phyloP scores from a whole-genome alignment of 2,888 invertebrate species.

The Aleiodes leptofemur region DNA sequence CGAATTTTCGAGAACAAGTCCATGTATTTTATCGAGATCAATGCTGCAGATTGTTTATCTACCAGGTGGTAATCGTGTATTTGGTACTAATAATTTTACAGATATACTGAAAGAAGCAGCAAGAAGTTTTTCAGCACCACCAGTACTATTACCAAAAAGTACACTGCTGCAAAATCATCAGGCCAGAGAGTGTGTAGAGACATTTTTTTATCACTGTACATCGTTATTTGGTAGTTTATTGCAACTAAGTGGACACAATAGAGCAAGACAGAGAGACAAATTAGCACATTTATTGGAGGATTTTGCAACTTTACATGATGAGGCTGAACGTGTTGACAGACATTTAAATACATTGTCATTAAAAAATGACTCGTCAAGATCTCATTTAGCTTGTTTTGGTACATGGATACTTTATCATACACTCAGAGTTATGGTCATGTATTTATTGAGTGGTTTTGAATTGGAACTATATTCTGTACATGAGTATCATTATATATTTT shows the following conservation, averaged over 20 bases:
- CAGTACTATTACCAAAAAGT: constrained; percentile 87
- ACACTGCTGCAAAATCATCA: constrained; percentile 82
- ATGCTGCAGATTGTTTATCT: constrained; percentile 90
- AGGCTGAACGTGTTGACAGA: constrained; percentile 95
- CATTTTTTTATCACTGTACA: constrained; percentile 90
- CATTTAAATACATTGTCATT: constrained; percentile 83
- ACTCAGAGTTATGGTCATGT: constrained; percentile 93
- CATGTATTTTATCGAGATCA: constrained; percentile 94
- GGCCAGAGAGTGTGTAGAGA: constrained; percentile 91
- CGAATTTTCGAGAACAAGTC: constrained; percentile 91
- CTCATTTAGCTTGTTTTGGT: constrained; percentile 90
- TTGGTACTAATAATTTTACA: constrained; percentile 80
- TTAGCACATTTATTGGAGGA: constrained; percentile 93
- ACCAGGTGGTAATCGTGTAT: constrained; percentile 75
- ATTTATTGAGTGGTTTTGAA: constrained; percentile 95
- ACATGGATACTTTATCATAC: constrained; percentile 98
- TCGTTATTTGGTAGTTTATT: constrained; percentile 91
- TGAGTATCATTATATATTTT: constrained; percentile 97
- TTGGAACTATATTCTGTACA: constrained; percentile 96
- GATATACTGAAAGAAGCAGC: constrained; percentile 92
- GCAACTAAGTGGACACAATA: constrained; percentile 94
- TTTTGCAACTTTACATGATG: constrained; percentile 93
- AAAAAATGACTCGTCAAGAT: constrained; percentile 82
- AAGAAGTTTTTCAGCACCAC: constrained; percentile 91
- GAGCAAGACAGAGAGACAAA: constrained; percentile 96